phyloP scores from a whole-genome alignment of 2,797 vertebrate species.

The Clarias laeviceps region DNA sequence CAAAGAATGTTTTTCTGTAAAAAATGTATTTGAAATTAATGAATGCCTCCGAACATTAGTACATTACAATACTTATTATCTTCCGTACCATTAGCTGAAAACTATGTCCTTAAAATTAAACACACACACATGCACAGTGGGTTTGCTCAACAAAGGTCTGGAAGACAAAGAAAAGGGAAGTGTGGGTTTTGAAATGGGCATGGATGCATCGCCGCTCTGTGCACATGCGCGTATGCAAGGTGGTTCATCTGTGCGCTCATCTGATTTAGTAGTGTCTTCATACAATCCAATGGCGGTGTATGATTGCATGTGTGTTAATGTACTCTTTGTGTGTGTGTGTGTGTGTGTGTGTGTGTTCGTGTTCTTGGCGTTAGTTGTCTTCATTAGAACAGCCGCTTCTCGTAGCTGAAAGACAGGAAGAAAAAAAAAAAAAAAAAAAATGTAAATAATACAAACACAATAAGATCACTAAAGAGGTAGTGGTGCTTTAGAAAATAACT shows the following conservation, averaged over 20 bases:
- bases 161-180: slow-evolving; percentile 69
- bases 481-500: background rate
- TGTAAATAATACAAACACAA: background rate
- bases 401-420: slow-evolving; percentile 77
- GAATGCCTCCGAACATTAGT: slow-evolving; percentile 11
- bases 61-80: background rate
- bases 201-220: slow-evolving; percentile 31
- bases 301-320: background rate
- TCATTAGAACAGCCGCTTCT: slow-evolving; percentile 93
- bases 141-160: slow-evolving; percentile 61
- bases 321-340: background rate
- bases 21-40: slow-evolving; percentile 35
- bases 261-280: slow-evolving; percentile 2
- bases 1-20: slow-evolving; percentile 22
- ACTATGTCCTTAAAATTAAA: slow-evolving; percentile 40
- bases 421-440: slow-evolving; percentile 12
- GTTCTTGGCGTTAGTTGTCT: slow-evolving; percentile 49
- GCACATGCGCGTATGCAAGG: slow-evolving; percentile 25
- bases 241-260: slow-evolving; percentile 44
- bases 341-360: background rate
- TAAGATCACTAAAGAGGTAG: background rate
- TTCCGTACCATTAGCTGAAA: slow-evolving; percentile 30
- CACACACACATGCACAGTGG: slow-evolving; percentile 37
- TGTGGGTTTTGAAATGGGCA: slow-evolving; percentile 54
- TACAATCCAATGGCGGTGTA: background rate